These are phyloP conservation scores for Acrobasis suavella DNA, from an alignment of 2,888 invertebrate genomes.

Conservation along the genomic window DNA sequence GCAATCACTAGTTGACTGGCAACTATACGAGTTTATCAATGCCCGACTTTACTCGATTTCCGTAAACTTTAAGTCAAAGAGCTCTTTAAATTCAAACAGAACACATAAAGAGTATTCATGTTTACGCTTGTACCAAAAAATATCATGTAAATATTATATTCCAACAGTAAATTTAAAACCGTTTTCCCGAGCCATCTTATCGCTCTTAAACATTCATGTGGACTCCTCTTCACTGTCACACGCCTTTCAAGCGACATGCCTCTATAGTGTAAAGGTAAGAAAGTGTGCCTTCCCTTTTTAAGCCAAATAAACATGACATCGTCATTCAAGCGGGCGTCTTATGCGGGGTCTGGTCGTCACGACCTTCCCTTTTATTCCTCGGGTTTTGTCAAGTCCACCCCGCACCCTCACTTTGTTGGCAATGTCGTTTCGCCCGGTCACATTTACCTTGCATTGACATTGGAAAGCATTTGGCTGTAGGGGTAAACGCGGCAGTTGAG, in stretches of 20 bases:
- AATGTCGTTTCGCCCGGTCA: constrained; percentile 54
- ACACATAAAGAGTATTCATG: not conserved
- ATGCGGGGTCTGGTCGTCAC: constrained; percentile 55
- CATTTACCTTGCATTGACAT: constrained; percentile 63
- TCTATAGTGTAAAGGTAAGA: constrained; percentile 57
- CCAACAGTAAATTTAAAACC: constrained; percentile 49
- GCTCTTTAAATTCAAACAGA: not conserved
- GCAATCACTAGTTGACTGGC: too few species aligned
- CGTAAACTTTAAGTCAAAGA: too few species aligned
- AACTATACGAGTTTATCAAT: not conserved
- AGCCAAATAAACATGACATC: constrained; percentile 77
- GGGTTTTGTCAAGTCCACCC: constrained; percentile 66
- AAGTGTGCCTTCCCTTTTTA: constrained; percentile 62
- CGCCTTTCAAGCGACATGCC: constrained; percentile 49
- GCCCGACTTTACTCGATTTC: not conserved
- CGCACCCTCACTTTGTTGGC: constrained; percentile 57
- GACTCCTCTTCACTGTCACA: constrained; percentile 60
- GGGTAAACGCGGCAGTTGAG: constrained; percentile 46
- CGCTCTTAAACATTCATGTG: constrained; percentile 60
- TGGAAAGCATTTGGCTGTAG: constrained; percentile 52
- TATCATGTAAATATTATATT: constrained; percentile 30
- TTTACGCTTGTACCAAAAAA: constrained; percentile 3
- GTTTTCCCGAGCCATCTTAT: constrained; percentile 55
- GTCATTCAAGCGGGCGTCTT: constrained; percentile 64
- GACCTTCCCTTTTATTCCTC: constrained; percentile 65